phyloP scores from a whole-genome alignment of 2,113 vertebrate species.

The Isichthys henryi region DNA sequence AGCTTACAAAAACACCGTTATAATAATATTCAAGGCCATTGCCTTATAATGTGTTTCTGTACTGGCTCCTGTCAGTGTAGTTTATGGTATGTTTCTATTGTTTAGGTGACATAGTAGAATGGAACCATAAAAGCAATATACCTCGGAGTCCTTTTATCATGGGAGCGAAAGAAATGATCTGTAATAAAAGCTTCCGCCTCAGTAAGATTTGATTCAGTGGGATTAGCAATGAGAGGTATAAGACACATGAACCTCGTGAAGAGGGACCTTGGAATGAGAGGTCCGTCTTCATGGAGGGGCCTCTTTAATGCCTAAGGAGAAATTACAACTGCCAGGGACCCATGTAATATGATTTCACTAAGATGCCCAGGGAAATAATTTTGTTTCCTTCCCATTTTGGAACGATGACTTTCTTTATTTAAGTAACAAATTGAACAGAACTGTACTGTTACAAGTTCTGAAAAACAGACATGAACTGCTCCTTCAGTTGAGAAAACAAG shows the following conservation, averaged over 20 bases:
- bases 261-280: background rate
- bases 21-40: background rate
- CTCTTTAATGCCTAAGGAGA: background rate
- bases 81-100: background rate
- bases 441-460: no score
- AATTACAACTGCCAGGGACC: background rate
- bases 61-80: background rate
- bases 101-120: background rate
- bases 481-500: background rate
- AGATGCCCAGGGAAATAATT: background rate
- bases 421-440: background rate
- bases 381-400: background rate
- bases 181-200: background rate
- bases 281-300: background rate
- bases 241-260: background rate
- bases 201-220: background rate
- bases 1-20: background rate
- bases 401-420: background rate
- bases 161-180: background rate
- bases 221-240: background rate
- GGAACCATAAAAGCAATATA: background rate
- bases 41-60: background rate
- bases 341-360: background rate
- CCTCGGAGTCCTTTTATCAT: background rate
- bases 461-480: background rate